Percentiles rank a stretch among this genome's conserved stretches.
phyloP scores from a whole-genome alignment of 2,797 vertebrate genomes.

The Tokudaia tokunoshimensis region DNA sequence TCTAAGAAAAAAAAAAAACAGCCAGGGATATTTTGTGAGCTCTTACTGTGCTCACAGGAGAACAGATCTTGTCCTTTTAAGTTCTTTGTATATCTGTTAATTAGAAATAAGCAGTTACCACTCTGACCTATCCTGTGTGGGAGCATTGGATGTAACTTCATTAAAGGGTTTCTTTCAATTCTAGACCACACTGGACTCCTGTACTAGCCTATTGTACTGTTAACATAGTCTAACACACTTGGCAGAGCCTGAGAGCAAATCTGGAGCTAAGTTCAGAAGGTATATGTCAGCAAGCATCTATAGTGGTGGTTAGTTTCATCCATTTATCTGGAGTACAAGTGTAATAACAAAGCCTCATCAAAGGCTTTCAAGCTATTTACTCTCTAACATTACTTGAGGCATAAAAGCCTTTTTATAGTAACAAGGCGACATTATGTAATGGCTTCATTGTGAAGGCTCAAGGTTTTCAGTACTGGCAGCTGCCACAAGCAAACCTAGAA shows the following conservation, averaged over 20 bases:
- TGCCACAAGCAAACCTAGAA: conserved; percentile 59
- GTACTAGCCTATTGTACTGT: neutral
- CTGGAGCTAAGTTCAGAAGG: neutral
- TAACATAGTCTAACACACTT: fast-evolving
- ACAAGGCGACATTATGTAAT: conserved; percentile 48
- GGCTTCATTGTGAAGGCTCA: conserved; percentile 13
- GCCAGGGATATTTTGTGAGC: neutral
- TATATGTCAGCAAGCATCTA: neutral
- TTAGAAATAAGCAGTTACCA: neutral
- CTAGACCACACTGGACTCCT: neutral
- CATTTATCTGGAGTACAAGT: conserved; percentile 44
- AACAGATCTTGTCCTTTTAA: neutral
- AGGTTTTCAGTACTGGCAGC: conserved; percentile 29
- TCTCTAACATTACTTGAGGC: conserved; percentile 40
- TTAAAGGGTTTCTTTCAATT: neutral
- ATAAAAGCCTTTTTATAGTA: conserved; percentile 70
- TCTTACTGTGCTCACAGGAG: neutral
- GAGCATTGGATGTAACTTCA: neutral
- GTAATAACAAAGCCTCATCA: conserved; percentile 65
- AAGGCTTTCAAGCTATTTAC: conserved; percentile 64
- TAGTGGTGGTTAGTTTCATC: neutral
- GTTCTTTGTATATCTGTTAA: neutral
- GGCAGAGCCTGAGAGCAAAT: neutral
- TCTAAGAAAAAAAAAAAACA: neutral
- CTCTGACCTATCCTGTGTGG: neutral